Evolutionary conservation across 2,888 invertebrate genomes (phyloP).

Genomic region (Apamea anceps): DNA sequence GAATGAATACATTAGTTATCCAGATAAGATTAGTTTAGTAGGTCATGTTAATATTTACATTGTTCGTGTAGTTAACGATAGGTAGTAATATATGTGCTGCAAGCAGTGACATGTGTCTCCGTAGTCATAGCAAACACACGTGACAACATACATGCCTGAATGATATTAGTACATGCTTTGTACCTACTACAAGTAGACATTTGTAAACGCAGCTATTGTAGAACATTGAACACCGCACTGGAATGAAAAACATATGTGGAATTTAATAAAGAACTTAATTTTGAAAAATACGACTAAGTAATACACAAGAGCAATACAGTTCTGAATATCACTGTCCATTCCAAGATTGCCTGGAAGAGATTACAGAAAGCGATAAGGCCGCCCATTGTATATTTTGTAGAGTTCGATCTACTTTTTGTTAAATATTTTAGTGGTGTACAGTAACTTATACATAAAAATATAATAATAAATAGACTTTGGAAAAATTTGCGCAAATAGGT

Average conservation of each 20-base stretch:
- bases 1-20: not conserved
- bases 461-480: not conserved
- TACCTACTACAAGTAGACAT: not conserved
- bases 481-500: too few relatives aligned
- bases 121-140: conserved; percentile 32
- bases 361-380: too few relatives aligned
- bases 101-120: not conserved
- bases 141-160: conserved; percentile 5
- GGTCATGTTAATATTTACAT: conserved; percentile 10
- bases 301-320: too few relatives aligned
- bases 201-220: not conserved
- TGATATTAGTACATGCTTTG: not conserved
- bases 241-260: not conserved
- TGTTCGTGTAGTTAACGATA: not conserved
- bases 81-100: not conserved
- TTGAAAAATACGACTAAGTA: not conserved
- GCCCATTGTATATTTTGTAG: too few relatives aligned
- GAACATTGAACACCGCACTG: not conserved
- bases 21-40: not conserved
- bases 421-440: not conserved
- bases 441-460: too few relatives aligned
- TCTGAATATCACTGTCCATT: too few relatives aligned
- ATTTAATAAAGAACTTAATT: not conserved
- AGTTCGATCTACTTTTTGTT: not conserved
- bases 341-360: too few relatives aligned